phyloP scores from a whole-genome alignment of 2,113 vertebrate species.

The Tetrao urogallus region DNA sequence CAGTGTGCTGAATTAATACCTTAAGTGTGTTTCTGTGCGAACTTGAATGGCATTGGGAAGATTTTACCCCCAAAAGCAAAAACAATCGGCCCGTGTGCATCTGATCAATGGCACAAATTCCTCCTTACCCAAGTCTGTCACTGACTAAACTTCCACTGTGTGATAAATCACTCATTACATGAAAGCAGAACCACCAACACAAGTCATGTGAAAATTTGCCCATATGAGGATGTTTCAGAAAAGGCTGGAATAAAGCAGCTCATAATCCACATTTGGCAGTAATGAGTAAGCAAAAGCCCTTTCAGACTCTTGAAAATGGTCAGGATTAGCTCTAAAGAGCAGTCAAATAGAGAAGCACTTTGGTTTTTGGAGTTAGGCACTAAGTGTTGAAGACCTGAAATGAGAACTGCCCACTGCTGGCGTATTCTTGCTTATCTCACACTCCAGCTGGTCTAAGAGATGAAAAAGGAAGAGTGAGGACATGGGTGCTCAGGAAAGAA shows the following conservation, averaged over 20 bases:
- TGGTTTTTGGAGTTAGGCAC: not conserved
- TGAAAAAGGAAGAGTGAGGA: not conserved
- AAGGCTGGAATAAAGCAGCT: not conserved
- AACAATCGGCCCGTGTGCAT: accelerated
- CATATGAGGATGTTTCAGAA: not conserved
- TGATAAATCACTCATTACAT: not conserved
- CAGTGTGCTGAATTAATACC: not conserved
- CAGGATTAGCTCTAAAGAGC: not conserved
- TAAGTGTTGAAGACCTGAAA: not conserved
- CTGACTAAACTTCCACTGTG: not conserved
- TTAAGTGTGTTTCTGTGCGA: not conserved
- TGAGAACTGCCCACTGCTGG: too few species aligned
- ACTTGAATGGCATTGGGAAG: not conserved
- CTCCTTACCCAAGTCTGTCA: not conserved
- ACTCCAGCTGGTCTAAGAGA: not conserved
- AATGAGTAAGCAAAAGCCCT: accelerated
- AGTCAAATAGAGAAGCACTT: not conserved
- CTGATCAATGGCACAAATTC: not conserved
- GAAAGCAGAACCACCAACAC: not conserved
- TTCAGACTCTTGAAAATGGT: not conserved
- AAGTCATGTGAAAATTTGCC: not conserved
- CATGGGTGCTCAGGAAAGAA: not conserved
- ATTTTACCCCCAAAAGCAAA: not conserved
- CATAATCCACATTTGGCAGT: not conserved
- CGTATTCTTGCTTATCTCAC: accelerated